phyloP scores from a whole-genome alignment of 2,797 vertebrate genomes.

The Diglossa cyanea region DNA sequence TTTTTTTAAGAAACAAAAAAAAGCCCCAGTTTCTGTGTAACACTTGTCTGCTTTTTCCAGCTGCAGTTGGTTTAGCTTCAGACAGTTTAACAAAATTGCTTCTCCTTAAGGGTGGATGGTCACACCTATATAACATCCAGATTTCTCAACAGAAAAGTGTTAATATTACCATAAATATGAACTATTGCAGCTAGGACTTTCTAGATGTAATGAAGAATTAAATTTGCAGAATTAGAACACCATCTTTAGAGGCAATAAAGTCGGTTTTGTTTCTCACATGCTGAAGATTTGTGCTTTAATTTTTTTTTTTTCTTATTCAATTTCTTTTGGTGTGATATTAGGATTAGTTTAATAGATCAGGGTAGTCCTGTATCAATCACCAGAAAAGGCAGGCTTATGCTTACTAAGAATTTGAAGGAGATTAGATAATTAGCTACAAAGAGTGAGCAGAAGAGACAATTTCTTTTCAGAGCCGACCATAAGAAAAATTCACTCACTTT shows the following conservation, averaged over 20 bases:
- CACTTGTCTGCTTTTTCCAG: not conserved
- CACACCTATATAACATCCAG: not conserved
- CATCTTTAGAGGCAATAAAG: not conserved
- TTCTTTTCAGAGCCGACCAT: not conserved
- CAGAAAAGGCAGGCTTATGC: not conserved
- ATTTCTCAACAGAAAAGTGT: slow-evolving; percentile 36
- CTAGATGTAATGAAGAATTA: not conserved
- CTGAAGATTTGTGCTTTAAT: not conserved
- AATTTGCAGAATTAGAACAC: not conserved
- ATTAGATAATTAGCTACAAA: not conserved
- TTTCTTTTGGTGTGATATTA: not conserved
- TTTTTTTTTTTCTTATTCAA: not conserved
- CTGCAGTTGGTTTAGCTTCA: not conserved
- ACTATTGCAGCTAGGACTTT: not conserved
- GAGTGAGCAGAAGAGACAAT: not conserved
- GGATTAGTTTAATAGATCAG: not conserved
- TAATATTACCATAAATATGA: slow-evolving; percentile 12
- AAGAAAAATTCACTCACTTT: not conserved
- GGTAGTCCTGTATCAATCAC: not conserved
- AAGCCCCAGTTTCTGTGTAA: rapidly evolving
- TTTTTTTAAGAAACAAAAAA: not conserved
- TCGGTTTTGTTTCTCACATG: not conserved
- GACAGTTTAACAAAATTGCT: not conserved
- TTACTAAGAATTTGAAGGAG: not conserved
- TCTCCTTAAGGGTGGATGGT: not conserved